Base-by-base conservation (phyloP, 1,140 invertebrate genomes). In the Ladona fulva region DNA sequence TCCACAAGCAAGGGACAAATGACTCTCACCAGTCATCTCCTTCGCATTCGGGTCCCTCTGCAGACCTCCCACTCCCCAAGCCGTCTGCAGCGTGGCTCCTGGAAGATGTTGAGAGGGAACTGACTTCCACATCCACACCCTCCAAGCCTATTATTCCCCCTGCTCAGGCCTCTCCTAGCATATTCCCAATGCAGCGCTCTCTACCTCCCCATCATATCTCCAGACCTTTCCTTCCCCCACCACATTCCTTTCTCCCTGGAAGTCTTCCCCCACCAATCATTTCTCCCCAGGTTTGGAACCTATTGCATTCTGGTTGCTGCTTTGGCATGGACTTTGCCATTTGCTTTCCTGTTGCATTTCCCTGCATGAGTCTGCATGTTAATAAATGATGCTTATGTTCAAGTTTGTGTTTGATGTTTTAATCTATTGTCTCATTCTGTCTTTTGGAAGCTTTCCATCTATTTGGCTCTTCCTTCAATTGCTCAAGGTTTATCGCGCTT, bases 21-120 rank as follows among this genome's bases (percentile, higher is more conserved):
- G 52, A 66, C 16, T 37, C 29, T 37, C 29, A 37, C 29, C 52
- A 66, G n/a, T 19, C 16, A 19, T 16, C 52, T 22, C 52, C 52
- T 22, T 66, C 52, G 5, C 52, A 16, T 22, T 66, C 52, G 14
- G 52, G 52, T 66, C 52, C 52, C 3, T 66, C n/a, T 16, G 52
- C 16, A 66, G 52, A 22, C 52, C 52, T 22, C 52, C 44, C 44
- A 52, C 44, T 52, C 10, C 52, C 52, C 5, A 66, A 66, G 52
- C 52, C 52, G n/a, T 66, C 52, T 66, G 52, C 24, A 22, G 76
- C 24, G n/a, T 14, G 66, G 25, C 52, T 25, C 24, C 24, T 79
- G 76, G 76, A 78, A 37, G 78, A 78, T 24, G 25, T 77, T n/a
- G 78, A 76, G 74, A 44, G 78, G 25, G 78, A 78, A 24, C 74